phyloP scores from a whole-genome alignment of 2,113 vertebrate genomes.

The Rana temporaria region DNA sequence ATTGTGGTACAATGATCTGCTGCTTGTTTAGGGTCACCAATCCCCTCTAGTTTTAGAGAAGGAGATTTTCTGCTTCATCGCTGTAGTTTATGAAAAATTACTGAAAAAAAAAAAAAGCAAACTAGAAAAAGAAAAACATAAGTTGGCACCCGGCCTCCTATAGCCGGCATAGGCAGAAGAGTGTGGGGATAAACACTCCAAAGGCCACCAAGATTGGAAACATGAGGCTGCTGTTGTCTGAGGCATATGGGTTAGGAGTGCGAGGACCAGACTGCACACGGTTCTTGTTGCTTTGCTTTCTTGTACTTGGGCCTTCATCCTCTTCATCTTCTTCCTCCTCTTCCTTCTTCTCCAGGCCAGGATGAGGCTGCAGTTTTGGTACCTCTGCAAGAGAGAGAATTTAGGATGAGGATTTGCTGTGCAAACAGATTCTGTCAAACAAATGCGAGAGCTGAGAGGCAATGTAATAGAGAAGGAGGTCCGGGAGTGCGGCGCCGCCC shows the following conservation, averaged over 20 bases:
- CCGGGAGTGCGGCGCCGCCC: too few relatives aligned
- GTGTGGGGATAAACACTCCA: constrained; percentile 97
- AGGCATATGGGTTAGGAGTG: constrained; percentile 95
- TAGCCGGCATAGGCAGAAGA: constrained; percentile 98
- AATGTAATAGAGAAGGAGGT: too few relatives aligned
- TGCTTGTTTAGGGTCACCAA: constrained; percentile 1
- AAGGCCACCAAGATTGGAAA: constrained; percentile 98
- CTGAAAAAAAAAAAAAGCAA: background rate
- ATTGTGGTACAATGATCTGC: constrained; percentile 2
- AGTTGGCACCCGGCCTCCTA: constrained; percentile 68
- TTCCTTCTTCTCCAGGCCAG: constrained; percentile 90
- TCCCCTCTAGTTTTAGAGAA: background rate
- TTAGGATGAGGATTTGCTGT: too few relatives aligned
- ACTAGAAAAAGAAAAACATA: background rate
- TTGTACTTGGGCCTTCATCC: constrained; percentile 84
- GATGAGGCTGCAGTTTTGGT: constrained; percentile 95
- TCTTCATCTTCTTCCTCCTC: constrained; percentile 85
- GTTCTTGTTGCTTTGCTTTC: constrained; percentile 82
- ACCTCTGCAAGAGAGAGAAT: constrained; percentile 79
- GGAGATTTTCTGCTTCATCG: constrained; percentile 17
- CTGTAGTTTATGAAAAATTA: constrained; percentile 28
- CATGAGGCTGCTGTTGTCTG: constrained; percentile 99
- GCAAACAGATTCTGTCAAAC: too few relatives aligned
- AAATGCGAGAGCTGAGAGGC: too few relatives aligned
- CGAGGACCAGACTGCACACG: constrained; percentile 94